Conservation (phyloP, 2,888 invertebrate species). For the Saturnia pavonia region DNA sequence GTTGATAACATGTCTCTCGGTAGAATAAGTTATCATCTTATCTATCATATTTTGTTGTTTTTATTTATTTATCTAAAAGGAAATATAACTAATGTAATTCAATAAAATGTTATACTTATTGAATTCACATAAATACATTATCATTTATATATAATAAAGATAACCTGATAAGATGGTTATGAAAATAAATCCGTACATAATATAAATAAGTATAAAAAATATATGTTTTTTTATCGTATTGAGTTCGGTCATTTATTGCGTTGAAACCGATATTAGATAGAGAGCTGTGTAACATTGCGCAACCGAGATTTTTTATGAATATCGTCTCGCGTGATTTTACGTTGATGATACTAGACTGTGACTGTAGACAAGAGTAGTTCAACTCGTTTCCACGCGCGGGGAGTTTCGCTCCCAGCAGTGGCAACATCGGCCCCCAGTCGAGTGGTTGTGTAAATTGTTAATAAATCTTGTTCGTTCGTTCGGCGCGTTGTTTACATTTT, state of each 20-base stretch:
- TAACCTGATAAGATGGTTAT: constrained; percentile 14
- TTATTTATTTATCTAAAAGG: constrained; percentile 7
- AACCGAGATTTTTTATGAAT: constrained; percentile 40
- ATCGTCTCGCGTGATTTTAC: constrained; percentile 45
- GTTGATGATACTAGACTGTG: constrained; percentile 36
- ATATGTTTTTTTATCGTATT: background rate
- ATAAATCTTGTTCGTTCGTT: constrained; percentile 50
- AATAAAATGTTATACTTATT: constrained; percentile 1
- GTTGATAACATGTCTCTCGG: background rate
- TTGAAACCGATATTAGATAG: constrained; percentile 31
- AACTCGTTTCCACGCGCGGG: constrained; percentile 52
- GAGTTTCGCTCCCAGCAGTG: constrained; percentile 62
- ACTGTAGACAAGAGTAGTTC: constrained; percentile 37
- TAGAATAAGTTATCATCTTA: background rate
- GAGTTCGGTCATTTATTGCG: constrained; percentile 7
- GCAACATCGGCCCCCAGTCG: constrained; percentile 71
- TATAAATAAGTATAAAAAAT: background rate
- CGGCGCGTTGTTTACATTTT: constrained; percentile 71
- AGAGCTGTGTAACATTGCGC: constrained; percentile 43
- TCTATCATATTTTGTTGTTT: background rate
- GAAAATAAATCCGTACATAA: background rate
- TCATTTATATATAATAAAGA: constrained; percentile 9
- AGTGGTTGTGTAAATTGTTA: constrained; percentile 63
- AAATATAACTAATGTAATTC: constrained; percentile 16
- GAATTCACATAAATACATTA: constrained; percentile 4